Conservation (phyloP, 2,113 vertebrate genomes). For the Hyaena hyaena region DNA sequence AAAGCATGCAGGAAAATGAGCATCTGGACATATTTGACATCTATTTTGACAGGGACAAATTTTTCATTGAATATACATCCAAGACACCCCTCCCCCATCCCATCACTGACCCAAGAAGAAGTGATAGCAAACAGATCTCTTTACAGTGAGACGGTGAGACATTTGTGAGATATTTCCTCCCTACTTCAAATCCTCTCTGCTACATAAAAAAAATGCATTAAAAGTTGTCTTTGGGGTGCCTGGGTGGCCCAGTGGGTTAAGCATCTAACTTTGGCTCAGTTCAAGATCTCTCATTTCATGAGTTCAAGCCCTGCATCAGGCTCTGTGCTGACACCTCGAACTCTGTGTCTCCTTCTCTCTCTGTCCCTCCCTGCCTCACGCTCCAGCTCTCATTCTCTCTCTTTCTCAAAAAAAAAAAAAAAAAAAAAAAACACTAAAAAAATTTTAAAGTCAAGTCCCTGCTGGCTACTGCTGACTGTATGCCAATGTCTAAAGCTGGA, state of each 20-base stretch:
- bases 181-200: not conserved
- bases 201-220: not conserved
- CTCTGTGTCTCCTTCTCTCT: too few relatives aligned
- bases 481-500: not conserved
- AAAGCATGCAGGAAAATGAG: not conserved
- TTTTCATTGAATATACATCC: not conserved
- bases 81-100: not conserved
- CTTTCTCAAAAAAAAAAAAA: too few relatives aligned
- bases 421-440: not conserved
- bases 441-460: not conserved
- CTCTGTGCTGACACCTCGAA: too few relatives aligned
- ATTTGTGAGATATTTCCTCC: too few relatives aligned
- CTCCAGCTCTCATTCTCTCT: too few relatives aligned
- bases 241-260: too few relatives aligned
- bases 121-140: not conserved
- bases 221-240: not conserved
- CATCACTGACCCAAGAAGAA: not conserved
- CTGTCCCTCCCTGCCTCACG: too few relatives aligned
- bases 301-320: too few relatives aligned
- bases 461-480: conserved; percentile 25
- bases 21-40: not conserved
- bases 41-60: not conserved
- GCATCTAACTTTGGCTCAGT: too few relatives aligned
- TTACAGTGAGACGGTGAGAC: not conserved
- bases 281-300: too few relatives aligned